Base-by-base conservation (phyloP, 2,797 vertebrate species). In the Oryzias dopingdopingensis region DNA sequence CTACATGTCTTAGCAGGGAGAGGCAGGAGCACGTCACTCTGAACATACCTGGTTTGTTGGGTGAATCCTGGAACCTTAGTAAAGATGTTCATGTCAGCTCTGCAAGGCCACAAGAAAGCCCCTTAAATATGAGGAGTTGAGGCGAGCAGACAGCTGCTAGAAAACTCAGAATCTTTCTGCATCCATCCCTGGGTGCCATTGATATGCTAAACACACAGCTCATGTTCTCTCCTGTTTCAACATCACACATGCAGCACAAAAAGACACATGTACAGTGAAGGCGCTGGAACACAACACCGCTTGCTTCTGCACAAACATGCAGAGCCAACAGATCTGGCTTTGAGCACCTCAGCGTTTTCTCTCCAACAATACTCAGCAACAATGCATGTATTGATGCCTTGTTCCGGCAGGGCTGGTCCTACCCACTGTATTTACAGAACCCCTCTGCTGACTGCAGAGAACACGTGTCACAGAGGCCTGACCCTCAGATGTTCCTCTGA, bases 51-150 rank as follows among this genome's bases (percentile, higher is more conserved):
- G 88, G 89, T 89, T 92, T 90, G 87, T 91, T 92, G 90, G 83
- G 81, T 83, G 85, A 91, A 86, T 92, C 87, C 90, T 72, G 89
- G 77, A 83, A 91, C 82, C 68, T 92, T 91, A 89, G 90, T 88
- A 75, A 91, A 92, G 90, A 93, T 92, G 89, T 92, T 92, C 90
- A 93, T 93, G 87, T 91, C 90, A 90, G 91, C 91, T 89, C 83
- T 55, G 86, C 54, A 72, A 82, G 68, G 67, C 77, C 81, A 74
- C 77, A 76, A 79, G 62, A 86, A 81, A 59, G 79, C 15, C 79
- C 81, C 83, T 92, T 93, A 93, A 92, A 92, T 92, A 93, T 67
- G 72, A 60, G 67, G 40, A 56, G 76, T 40, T 43, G 83, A 75
- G 77, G 73, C 61, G 67, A 74, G 67, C 62, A 41, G 46, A 71